phyloP scores from a whole-genome alignment of 2,888 invertebrate species.

The Arrhopalites spinosus region DNA sequence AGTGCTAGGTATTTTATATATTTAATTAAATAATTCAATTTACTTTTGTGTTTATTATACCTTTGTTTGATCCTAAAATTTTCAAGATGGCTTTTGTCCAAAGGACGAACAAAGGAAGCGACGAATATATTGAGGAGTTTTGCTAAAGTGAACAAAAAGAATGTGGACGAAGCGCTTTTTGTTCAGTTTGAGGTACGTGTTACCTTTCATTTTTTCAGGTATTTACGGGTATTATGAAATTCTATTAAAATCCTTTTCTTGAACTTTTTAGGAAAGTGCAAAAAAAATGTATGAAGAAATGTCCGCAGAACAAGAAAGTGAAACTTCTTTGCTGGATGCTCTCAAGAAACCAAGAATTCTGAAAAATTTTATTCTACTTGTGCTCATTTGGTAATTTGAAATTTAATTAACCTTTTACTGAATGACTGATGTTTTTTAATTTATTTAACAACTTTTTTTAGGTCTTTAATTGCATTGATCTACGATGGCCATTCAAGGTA shows the following conservation, averaged over 20 bases:
- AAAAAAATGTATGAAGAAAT: conserved; percentile 57
- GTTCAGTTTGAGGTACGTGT: conserved; percentile 68
- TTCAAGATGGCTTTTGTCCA: conserved; percentile 82
- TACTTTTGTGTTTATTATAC: background rate
- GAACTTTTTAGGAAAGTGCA: conserved; percentile 65
- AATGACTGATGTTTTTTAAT: background rate
- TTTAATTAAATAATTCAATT: background rate
- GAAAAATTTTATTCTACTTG: conserved; percentile 75
- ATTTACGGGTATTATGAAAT: too few species aligned
- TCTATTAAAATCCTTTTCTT: too few species aligned
- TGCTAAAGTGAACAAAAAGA: conserved; percentile 76
- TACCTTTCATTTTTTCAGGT: too few species aligned
- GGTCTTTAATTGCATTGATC: conserved; percentile 83
- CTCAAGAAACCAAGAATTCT: conserved; percentile 78
- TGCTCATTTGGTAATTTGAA: conserved; percentile 71
- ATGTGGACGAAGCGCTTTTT: conserved; percentile 75
- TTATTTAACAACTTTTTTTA: conserved; percentile 50
- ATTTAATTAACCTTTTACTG: background rate
- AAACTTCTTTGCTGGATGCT: conserved; percentile 78
- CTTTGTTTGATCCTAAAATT: background rate
- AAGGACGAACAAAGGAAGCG: conserved; percentile 80
- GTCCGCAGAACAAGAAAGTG: conserved; percentile 62
- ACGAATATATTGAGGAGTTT: conserved; percentile 77
- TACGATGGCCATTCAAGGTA: conserved; percentile 83
- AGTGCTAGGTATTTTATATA: conserved; percentile 74